Evolutionary conservation across 2,888 invertebrate genomes (phyloP).

Genomic region (Carabus problematicus): DNA sequence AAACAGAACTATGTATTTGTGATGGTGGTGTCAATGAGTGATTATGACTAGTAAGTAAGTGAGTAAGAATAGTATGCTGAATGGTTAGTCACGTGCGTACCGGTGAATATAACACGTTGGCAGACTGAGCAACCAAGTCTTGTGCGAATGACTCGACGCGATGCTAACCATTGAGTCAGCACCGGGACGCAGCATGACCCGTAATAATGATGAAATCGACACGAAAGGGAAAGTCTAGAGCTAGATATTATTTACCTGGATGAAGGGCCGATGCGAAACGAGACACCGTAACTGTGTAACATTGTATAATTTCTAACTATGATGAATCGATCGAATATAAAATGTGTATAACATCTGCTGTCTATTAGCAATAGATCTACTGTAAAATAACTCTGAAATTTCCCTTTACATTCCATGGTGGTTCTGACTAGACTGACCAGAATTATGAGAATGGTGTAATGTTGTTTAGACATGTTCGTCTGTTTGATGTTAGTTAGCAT

Average conservation of each 20-base stretch:
- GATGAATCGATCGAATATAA: not conserved
- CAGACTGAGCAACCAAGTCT: not conserved
- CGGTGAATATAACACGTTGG: not conserved
- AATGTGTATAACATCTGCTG: too few relatives aligned
- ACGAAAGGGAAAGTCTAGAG: conserved; percentile 38
- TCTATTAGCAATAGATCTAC: conserved; percentile 8
- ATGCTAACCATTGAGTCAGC: not conserved
- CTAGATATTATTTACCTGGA: conserved; percentile 35
- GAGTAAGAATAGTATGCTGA: conserved; percentile 1
- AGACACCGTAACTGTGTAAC: conserved; percentile 28
- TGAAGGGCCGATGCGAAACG: conserved; percentile 28
- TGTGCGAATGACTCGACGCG: conserved; percentile 6
- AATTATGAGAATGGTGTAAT: not conserved
- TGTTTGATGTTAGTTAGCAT: not conserved
- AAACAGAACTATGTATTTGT: too few relatives aligned
- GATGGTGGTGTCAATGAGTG: not conserved
- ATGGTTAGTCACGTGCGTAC: conserved; percentile 1
- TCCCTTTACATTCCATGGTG: conserved; percentile 20
- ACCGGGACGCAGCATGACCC: conserved; percentile 2
- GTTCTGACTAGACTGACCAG: not conserved
- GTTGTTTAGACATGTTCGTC: conserved; percentile 3
- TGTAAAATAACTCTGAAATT: conserved; percentile 19
- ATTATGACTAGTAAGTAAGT: not conserved
- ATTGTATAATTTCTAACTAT: conserved; percentile 5
- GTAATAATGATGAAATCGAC: conserved; percentile 10